Conservation (phyloP, 2,888 invertebrate genomes). For the Rhingia rostrata region DNA sequence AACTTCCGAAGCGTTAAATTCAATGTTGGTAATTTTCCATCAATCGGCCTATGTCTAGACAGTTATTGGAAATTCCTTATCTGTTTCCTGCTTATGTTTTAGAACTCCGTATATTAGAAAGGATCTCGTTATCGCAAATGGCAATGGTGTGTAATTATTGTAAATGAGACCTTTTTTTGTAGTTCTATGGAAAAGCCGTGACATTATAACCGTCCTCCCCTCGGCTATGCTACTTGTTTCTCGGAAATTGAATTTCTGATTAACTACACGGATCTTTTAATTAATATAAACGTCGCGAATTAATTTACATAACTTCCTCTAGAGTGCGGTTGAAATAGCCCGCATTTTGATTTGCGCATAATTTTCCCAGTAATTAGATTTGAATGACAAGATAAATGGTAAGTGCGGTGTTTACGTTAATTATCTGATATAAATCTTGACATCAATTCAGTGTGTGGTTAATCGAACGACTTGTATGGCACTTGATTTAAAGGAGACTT, state of each 20-base stretch:
- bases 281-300: not conserved
- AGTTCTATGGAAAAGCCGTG: not conserved
- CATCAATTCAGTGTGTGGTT: too few species aligned
- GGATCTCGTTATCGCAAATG: too few species aligned
- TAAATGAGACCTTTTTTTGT: not conserved
- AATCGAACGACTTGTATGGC: too few species aligned
- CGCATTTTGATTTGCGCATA: not conserved
- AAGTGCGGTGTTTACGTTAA: too few species aligned
- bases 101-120: too few species aligned
- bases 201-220: not conserved
- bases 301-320: not conserved
- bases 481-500: too few species aligned
- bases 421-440: too few species aligned
- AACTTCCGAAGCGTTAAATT: slow-evolving; percentile 8
- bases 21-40: slow-evolving; percentile 15
- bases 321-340: not conserved
- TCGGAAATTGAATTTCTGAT: not conserved
- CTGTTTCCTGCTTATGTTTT: too few species aligned
- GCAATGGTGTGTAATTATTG: too few species aligned
- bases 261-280: not conserved
- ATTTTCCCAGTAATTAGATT: not conserved
- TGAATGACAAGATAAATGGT: not conserved
- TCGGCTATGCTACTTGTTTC: not conserved
- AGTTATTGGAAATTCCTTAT: too few species aligned
- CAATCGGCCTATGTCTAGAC: slow-evolving; percentile 2